phyloP scores from a whole-genome alignment of 2,888 invertebrate species.

The Sialis lutaria region DNA sequence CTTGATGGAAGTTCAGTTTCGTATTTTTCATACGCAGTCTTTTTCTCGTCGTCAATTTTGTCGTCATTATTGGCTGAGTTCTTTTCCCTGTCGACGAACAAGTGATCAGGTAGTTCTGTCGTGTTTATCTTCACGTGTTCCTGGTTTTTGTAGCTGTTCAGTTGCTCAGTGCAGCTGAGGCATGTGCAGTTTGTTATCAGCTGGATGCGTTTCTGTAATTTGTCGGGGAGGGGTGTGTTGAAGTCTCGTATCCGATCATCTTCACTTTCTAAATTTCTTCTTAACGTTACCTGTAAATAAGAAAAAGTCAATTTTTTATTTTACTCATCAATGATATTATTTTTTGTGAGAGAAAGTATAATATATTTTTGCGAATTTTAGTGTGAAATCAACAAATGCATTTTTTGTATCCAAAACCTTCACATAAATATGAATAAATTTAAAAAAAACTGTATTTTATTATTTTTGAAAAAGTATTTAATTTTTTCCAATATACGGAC shows the following conservation, averaged over 20 bases:
- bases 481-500: no score
- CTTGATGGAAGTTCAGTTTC: background rate
- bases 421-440: no score
- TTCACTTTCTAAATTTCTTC: constrained; percentile 1
- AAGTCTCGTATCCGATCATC: constrained; percentile 3
- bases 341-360: no score
- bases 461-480: no score
- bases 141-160: constrained; percentile 23
- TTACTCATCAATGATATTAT: no score
- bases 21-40: background rate
- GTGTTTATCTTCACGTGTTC: constrained; percentile 28
- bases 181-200: constrained; percentile 49
- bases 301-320: background rate
- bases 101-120: constrained; percentile 23
- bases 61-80: constrained; percentile 14
- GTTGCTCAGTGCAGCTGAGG: constrained; percentile 34
- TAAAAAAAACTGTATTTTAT: no score
- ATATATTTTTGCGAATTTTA: no score
- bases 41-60: constrained; percentile 16
- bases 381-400: no score
- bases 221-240: constrained; percentile 19
- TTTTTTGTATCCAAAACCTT: no score
- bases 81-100: constrained; percentile 14
- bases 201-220: constrained; percentile 40
- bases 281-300: constrained; percentile 1